Evolutionary conservation across 2,113 vertebrate species (phyloP).

Genomic region (Eublepharis macularius): DNA sequence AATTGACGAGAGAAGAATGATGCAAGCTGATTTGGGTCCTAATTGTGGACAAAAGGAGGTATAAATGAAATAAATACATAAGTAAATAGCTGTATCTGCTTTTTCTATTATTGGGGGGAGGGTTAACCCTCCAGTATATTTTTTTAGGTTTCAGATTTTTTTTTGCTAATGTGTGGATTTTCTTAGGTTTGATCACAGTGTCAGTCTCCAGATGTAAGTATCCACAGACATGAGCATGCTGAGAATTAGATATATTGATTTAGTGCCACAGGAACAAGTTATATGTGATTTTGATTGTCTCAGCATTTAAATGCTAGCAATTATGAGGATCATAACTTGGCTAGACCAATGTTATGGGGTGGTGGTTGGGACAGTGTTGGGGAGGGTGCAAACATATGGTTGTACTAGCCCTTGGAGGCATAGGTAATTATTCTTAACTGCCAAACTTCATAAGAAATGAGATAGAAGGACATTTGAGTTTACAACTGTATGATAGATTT

Average conservation of each 20-base stretch:
- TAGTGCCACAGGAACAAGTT: slow-evolving; percentile 13
- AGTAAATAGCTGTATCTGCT: no score
- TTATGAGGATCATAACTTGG: background rate
- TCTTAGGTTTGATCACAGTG: no score
- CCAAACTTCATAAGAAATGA: slow-evolving; percentile 42
- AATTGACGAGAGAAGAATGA: no score
- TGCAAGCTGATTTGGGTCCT: no score
- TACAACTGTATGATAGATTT: slow-evolving; percentile 47
- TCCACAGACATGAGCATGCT: no score
- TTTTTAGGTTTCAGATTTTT: no score
- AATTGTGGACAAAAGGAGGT: no score
- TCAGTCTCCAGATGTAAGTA: no score
- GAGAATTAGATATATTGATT: slow-evolving; percentile 4
- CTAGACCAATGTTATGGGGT: background rate
- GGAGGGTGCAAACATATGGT: slow-evolving; percentile 6
- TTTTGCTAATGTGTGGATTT: no score
- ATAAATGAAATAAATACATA: no score
- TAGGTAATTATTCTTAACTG: slow-evolving; percentile 39
- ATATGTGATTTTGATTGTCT: background rate
- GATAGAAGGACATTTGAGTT: slow-evolving; percentile 48
- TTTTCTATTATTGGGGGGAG: no score
- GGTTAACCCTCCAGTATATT: no score
- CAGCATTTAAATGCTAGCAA: background rate
- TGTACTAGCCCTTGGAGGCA: slow-evolving; percentile 30
- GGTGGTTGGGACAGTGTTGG: background rate